Evolutionary conservation across 2,113 vertebrate genomes (phyloP), one percentile per base, ranked within the genome.

Genomic region (Lophotis ruficrista): DNA sequence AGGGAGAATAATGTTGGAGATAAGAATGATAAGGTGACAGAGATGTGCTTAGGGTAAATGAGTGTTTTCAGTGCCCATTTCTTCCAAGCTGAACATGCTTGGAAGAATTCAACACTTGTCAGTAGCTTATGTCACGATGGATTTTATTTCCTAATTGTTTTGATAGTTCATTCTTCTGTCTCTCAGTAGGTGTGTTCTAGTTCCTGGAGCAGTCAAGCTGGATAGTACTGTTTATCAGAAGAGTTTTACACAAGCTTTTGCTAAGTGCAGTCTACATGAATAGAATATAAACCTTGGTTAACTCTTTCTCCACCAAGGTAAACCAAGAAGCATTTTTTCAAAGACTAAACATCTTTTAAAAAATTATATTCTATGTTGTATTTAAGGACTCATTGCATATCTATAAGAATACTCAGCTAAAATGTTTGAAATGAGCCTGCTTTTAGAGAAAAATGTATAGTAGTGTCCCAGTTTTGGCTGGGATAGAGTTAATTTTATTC

Each of bases 341-440:
- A 71, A 25, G 9, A 54, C 7, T 66, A 45, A 56, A 2, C 19
- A 61, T 56, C 23, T 45, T 60, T 38, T 35, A 33, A 13, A 4
- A 11, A 61, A 62, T 35, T 47, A 19, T 60, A 77, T 83, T 50
- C 18, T 56, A 12, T 61, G 7, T 7, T 56, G 5, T 56, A 35
- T 9, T 8, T 56, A 31, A 91, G 84, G 65, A 25, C 56, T 89
- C 72, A 75, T 77, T 92, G 77, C 80, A 79, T 61, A 71, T 88
- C 61, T 94, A 50, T 70, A 92, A 89, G 95, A 97, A 87, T 64
- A 94, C 95, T 95, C 89, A 58, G 84, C n/a, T 64, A 84, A 97
- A 96, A 96, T 97, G 93, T 94, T 92, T 94, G 85, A 93, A 96
- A 95, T 30, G 50, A 77, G 62, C 65, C 82, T 68, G 41, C 62